A percentile compares a stretch with the other conserved stretches of the same genome.
These are phyloP conservation scores for Aphrophora alni DNA, from an alignment of 2,888 invertebrate genomes.

Conservation along the genomic window DNA sequence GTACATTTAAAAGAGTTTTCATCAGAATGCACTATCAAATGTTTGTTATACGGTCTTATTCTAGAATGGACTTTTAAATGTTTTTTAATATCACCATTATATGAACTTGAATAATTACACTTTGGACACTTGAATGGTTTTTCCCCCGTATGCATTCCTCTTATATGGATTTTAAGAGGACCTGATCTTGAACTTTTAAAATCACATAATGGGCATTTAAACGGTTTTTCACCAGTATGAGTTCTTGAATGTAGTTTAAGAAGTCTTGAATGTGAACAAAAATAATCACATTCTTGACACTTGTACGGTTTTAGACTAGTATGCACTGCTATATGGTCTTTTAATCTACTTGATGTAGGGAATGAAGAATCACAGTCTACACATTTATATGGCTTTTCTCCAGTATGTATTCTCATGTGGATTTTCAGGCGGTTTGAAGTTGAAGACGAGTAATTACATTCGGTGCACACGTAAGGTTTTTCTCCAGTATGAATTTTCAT, in stretches of 20 bases:
- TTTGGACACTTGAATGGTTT: no score
- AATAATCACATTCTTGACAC: background rate
- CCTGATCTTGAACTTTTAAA: background rate
- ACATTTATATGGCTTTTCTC: no score
- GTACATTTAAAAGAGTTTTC: background rate
- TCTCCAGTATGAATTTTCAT: background rate
- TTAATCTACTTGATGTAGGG: background rate
- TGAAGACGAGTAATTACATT: background rate
- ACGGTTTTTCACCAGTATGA: background rate
- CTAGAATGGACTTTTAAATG: background rate
- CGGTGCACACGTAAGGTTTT: background rate
- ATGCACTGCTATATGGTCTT: background rate
- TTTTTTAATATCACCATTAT: background rate
- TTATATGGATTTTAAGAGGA: background rate
- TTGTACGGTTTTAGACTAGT: background rate
- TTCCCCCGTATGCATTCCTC: background rate
- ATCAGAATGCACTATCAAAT: background rate
- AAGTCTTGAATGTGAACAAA: background rate
- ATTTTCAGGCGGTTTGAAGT: background rate
- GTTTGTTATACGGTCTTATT: background rate
- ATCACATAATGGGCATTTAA: background rate
- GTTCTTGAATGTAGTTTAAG: background rate
- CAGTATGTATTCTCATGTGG: background rate
- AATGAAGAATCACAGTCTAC: background rate
- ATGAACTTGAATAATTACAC: background rate